Percentiles rank a stretch among this genome's conserved stretches.
Conservation (phyloP, 92 coral and sea anemone species). For the Bergia puertoricense region DNA sequence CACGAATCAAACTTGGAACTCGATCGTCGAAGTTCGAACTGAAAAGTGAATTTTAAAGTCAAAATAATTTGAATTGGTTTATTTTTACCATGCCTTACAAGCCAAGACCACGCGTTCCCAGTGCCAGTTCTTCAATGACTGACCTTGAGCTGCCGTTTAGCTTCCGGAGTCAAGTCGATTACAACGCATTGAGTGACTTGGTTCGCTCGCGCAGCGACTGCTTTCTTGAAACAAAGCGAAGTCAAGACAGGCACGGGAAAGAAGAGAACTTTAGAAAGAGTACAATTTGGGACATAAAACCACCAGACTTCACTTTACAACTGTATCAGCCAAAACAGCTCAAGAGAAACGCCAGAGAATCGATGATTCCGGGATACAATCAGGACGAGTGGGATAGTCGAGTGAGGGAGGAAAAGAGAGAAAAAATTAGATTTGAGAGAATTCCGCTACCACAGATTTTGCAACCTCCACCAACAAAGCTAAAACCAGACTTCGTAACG, state of each 20-base stretch:
- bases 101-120: constrained; percentile 55
- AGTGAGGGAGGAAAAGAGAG: constrained; percentile 57
- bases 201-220: constrained; percentile 94
- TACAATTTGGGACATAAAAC: constrained; percentile 75
- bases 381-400: constrained; percentile 72
- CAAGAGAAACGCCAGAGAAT: constrained; percentile 69
- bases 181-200: constrained; percentile 75
- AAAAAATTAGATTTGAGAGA: constrained; percentile 64
- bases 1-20: not conserved
- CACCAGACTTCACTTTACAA: constrained; percentile 88
- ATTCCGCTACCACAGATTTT: constrained; percentile 83
- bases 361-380: constrained; percentile 73
- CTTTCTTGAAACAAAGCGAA: constrained; percentile 74
- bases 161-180: constrained; percentile 70
- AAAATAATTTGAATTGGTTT: not conserved
- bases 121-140: constrained; percentile 47
- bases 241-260: constrained; percentile 43
- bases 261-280: constrained; percentile 43
- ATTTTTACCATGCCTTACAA: constrained; percentile 49
- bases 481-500: constrained; percentile 63
- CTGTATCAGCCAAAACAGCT: constrained; percentile 74
- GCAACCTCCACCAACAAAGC: constrained; percentile 54
- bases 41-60: too few species aligned
- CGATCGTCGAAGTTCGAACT: not conserved
- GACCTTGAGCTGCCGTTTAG: constrained; percentile 55